Evolutionary conservation across 2,113 vertebrate genomes (phyloP), one percentile per base, ranked within the genome.

Genomic region (Stictonetta naevosa): DNA sequence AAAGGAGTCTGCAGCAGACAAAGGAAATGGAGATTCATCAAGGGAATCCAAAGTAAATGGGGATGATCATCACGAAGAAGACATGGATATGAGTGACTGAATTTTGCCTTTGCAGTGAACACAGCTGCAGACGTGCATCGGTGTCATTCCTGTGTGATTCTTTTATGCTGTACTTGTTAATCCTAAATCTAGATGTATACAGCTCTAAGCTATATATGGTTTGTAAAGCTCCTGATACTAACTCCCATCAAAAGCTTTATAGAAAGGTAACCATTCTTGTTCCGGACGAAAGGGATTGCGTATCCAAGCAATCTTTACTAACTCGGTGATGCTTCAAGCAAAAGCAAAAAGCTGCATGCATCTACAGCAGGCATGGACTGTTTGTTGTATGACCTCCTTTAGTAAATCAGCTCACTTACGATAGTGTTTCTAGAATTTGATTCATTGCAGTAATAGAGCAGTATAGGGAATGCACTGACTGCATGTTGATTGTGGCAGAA

Each of bases 31-130:
- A 12, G 98, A 98, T 5, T 52, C 91, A 1, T 95, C 96, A 11
- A 98, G 98, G 91, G 99, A 99, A 50, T 99, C 99, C 96, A 99
- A 99, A 95, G 98, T 99, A 15, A 99, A 99, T 1, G 99, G 99
- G 42, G 99, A 99, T 3, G 99, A 99, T 91, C 99, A 99, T 93
- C 99, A 99, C 20, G 99, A 99, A 72, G 99, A 99, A 95, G 99
- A 99, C 97, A 99, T 99, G 99, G 99, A 99, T 91, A 99, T 99
- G 99, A 99, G 99, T 68, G 99, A 99, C 97, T 99, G 97, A 99
- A 46, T 29, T 21, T 21, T 14, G 84, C 72, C 91, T 71, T 67
- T 25, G 58, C 80, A 36, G 83, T 62, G 48, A 56, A 10, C 67
- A 33, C 83, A 20, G 55, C 96, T 93, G 96, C 92, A 69, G 44